phyloP scores from a whole-genome alignment of 2,113 vertebrate genomes.

The Halichoeres trimaculatus region DNA sequence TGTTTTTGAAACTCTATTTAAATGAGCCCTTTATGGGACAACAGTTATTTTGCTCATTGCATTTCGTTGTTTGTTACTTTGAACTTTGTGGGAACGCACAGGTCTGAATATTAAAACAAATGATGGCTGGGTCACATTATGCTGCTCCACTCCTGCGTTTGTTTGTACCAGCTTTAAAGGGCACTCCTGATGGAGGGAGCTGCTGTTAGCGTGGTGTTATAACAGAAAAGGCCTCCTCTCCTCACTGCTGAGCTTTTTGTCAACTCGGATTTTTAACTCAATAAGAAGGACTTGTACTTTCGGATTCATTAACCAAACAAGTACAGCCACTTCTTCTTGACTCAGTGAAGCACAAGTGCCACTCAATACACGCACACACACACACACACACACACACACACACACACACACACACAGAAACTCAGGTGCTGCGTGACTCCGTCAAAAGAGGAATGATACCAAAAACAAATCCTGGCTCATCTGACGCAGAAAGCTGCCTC shows the following conservation, averaged over 20 bases:
- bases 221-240: neutral
- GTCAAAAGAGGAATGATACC: conserved; percentile 17
- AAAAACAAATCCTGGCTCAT: conserved; percentile 30
- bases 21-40: no score
- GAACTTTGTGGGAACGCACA: no score
- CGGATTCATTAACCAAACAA: conserved; percentile 32
- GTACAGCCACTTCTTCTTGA: conserved; percentile 10
- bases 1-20: no score
- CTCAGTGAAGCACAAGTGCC: conserved; percentile 30
- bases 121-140: neutral
- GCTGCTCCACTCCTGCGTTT: no score
- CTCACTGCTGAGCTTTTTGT: no score
- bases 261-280: neutral
- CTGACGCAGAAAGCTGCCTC: conserved; percentile 31
- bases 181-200: neutral
- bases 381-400: no score
- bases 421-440: conserved; percentile 30
- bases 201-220: neutral
- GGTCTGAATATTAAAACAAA: neutral
- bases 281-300: conserved; percentile 1
- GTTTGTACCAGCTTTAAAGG: no score
- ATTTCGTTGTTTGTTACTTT: no score
- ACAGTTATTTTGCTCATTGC: no score
- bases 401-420: neutral
- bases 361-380: conserved; percentile 10